Conservation (phyloP, 53 echinoderm and acorn worm species). For the Holothuria leucospilota region DNA sequence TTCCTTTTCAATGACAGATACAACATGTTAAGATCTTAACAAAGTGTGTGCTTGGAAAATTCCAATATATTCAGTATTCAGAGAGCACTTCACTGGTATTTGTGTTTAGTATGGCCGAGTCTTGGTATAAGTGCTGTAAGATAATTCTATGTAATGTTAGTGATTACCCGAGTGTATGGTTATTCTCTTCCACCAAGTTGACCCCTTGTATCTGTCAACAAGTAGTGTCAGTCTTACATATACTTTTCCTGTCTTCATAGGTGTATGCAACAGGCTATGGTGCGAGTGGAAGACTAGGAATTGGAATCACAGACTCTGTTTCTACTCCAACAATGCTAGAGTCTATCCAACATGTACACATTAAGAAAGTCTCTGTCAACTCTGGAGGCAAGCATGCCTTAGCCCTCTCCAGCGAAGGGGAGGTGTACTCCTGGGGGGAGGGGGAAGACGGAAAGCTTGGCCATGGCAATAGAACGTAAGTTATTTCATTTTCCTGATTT, state of each 20-base stretch:
- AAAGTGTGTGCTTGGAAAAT: too few species aligned
- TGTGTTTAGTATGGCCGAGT: too few species aligned
- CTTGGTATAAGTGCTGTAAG: too few species aligned
- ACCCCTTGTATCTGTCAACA: too few species aligned
- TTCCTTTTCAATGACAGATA: too few species aligned
- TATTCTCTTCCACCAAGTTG: too few species aligned
- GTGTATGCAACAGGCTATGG: conserved; percentile 97
- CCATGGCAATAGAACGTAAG: conserved; percentile 99
- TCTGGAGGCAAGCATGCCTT: conserved; percentile 97
- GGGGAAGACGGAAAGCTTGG: conserved; percentile 98
- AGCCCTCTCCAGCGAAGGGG: conserved; percentile 93
- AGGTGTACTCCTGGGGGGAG: conserved; percentile 98
- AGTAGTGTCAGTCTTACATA: too few species aligned
- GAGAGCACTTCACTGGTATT: too few species aligned
- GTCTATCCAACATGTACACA: conserved; percentile 96
- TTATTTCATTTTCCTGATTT: not conserved
- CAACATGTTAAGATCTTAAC: too few species aligned
- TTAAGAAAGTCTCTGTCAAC: conserved; percentile 96
- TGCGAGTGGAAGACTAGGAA: conserved; percentile 90
- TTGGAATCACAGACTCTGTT: conserved; percentile 93
- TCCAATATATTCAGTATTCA: too few species aligned
- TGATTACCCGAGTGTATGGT: too few species aligned
- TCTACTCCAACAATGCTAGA: conserved; percentile 94
- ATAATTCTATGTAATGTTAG: too few species aligned
- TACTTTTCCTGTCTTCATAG: conserved; percentile 13